phyloP scores from a whole-genome alignment of 2,888 invertebrate genomes.

The Neocrepidodera transversa region DNA sequence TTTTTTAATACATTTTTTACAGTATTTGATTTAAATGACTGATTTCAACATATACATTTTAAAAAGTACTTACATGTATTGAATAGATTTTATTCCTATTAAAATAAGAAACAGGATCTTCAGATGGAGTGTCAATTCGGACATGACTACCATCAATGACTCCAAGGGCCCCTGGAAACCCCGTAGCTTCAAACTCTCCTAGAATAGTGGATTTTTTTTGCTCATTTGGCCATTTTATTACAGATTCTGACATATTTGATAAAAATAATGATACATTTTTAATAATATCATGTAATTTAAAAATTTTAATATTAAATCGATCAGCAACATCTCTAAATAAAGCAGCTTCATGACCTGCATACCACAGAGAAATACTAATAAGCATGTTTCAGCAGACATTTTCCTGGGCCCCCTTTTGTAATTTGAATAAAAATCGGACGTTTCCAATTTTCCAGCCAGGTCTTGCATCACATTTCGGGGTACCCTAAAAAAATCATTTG shows the following conservation, averaged over 20 bases:
- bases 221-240: too few species aligned
- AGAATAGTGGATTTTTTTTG: not conserved
- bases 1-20: too few species aligned
- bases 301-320: too few species aligned
- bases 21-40: too few species aligned
- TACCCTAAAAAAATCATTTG: too few species aligned
- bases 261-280: not conserved
- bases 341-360: too few species aligned
- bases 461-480: not conserved
- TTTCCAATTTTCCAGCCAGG: not conserved
- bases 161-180: constrained; percentile 35
- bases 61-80: constrained; percentile 22
- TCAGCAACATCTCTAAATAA: too few species aligned
- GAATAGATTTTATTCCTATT: constrained; percentile 31
- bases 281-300: not conserved
- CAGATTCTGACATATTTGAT: not conserved
- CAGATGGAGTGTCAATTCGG: constrained; percentile 23
- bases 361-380: too few species aligned
- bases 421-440: not conserved
- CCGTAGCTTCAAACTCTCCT: too few species aligned
- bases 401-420: not conserved
- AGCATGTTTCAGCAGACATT: not conserved
- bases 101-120: constrained; percentile 32
- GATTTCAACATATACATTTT: too few species aligned
- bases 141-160: constrained; percentile 31